Evolutionary conservation across 23 tunicate genomes (phyloP), one percentile per base, ranked within the genome.

Genomic region (Trididemnum miniatum): DNA sequence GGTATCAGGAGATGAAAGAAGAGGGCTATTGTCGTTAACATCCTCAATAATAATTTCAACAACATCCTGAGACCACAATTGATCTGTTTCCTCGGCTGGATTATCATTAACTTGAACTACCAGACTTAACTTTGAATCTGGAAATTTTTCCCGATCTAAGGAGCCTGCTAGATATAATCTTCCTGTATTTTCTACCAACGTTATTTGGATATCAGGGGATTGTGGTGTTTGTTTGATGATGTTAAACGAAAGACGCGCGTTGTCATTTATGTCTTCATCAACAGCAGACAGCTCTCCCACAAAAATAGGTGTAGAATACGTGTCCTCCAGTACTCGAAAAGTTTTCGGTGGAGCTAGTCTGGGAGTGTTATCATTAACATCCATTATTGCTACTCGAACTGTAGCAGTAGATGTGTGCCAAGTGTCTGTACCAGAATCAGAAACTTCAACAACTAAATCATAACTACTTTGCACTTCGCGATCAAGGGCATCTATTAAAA

Each of bases 1-100:
- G 33, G 82, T 62, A 44, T 80, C 77, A 23, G 86, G 77, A 18
- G 85, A 72, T 12, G 52, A 57, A 37, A 92, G 86, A 4, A 1
- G 28, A 0, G 97, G 97, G 15, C 4, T 34, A 31, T 79, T 71
- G 72, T 92, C 97, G 78, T 92, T 92, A 5, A 83, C 51, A 54
- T 92, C 91, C 9, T 59, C 73, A 2, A 92, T 73, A 0, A 51
- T 32, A 18, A 92, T 72, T 39, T 52, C 44, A 51, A 92, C 39
- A 1, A 50, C 36, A 1, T 35, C 65, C n/a, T 25, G 27, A 1
- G 84, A 35, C 54, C 50, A 51, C 37, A 79, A 25, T 0, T 51
- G 34, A 24, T 80, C 71, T 31, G 34, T 71, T 0, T 49, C 64
- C 34, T 39, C 66, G 32, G 62, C 50, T 1, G 85, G 85, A 50